Percentiles rank a stretch among this genome's conserved stretches.
phyloP scores from a whole-genome alignment of 2,113 vertebrate species.

The Eulacestoma nigropectus region DNA sequence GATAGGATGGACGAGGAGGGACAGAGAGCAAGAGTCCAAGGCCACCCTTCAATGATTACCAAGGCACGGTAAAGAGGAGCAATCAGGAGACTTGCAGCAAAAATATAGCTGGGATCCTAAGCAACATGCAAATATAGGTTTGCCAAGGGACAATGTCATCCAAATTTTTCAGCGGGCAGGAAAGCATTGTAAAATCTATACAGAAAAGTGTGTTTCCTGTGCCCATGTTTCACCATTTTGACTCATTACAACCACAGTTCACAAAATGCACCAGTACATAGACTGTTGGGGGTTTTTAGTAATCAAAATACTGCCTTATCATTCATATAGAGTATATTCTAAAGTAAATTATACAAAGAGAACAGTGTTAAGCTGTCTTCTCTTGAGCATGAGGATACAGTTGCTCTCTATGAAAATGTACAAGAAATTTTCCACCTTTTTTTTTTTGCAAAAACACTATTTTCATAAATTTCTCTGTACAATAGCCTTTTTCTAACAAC shows the following conservation, averaged over 20 bases:
- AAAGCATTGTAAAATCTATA: not conserved
- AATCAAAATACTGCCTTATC: not conserved
- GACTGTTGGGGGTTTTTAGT: rapidly evolving
- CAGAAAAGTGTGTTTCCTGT: not conserved
- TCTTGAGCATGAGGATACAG: not conserved
- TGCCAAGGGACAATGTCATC: not conserved
- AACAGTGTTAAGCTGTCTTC: not conserved
- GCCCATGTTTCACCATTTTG: not conserved
- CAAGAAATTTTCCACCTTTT: not conserved
- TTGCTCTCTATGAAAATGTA: not conserved
- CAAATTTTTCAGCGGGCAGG: not conserved
- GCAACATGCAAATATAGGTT: not conserved
- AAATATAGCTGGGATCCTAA: not conserved
- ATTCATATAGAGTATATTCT: not conserved
- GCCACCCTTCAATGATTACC: not conserved
- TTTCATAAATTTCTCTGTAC: not conserved
- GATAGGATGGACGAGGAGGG: not conserved
- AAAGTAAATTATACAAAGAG: not conserved
- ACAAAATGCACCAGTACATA: not conserved
- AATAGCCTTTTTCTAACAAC: not conserved
- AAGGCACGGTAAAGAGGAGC: not conserved
- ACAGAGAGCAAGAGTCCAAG: not conserved
- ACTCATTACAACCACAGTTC: not conserved
- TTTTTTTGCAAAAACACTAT: not conserved
- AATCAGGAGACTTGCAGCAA: not conserved